Conservation (phyloP, 2,888 invertebrate genomes). For the Nebria salina region DNA sequence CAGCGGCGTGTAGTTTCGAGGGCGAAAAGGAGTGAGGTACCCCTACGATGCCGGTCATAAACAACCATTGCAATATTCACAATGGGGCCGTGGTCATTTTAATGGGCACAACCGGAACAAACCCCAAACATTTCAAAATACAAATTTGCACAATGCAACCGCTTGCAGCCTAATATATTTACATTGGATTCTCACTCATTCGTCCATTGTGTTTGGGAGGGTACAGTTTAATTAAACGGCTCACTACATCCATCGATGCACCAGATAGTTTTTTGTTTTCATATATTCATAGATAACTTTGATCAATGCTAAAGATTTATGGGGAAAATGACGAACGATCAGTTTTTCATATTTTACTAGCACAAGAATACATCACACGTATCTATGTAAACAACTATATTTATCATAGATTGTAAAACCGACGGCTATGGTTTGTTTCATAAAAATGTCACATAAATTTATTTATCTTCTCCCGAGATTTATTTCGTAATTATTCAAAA, state of each 20-base stretch:
- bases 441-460: background rate
- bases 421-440: background rate
- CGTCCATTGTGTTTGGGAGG: constrained; percentile 31
- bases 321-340: background rate
- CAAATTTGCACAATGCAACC: constrained; percentile 43
- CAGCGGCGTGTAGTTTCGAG: background rate
- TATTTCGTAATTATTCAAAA: background rate
- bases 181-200: constrained; percentile 36
- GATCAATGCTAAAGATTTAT: background rate
- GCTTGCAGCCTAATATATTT: constrained; percentile 38
- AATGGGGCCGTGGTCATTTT: constrained; percentile 35
- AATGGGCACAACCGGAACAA: constrained; percentile 20
- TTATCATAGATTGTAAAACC: background rate
- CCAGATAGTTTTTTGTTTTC: background rate
- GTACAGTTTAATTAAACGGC: constrained; percentile 38
- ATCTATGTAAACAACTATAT: background rate
- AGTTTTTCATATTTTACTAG: background rate
- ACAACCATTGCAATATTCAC: constrained; percentile 39
- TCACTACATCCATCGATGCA: background rate
- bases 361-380: constrained; percentile 1
- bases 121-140: constrained; percentile 42
- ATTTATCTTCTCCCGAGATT: background rate
- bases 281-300: background rate
- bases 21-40: background rate
- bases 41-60: constrained; percentile 25